These are phyloP conservation scores for Crocuta crocuta DNA, from an alignment of 2,113 vertebrate species.

Conservation along the genomic window DNA sequence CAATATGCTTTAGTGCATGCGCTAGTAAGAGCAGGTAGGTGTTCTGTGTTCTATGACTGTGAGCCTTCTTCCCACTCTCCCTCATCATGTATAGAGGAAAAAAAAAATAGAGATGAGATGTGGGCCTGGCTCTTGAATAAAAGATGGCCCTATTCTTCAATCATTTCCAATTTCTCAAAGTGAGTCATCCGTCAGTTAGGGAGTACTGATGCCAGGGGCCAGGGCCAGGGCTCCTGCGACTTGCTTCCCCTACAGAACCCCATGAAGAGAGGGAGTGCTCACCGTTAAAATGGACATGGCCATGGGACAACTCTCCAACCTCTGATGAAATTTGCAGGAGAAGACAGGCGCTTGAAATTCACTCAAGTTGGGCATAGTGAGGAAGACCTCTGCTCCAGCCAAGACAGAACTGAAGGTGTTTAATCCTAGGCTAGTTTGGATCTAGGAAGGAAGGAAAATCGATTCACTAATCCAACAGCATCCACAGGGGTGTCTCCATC, in stretches of 20 bases:
- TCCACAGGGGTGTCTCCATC: not conserved
- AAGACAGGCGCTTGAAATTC: rapidly evolving
- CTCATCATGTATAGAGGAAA: not conserved
- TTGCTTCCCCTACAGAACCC: not conserved
- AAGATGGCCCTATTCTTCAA: not conserved
- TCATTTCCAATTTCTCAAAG: not conserved
- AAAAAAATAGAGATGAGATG: not conserved
- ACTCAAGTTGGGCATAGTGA: rapidly evolving
- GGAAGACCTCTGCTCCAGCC: not conserved
- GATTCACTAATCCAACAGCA: not conserved
- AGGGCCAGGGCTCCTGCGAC: not conserved
- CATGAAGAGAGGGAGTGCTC: not conserved
- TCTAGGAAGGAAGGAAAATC: constrained; percentile 31
- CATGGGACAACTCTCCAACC: rapidly evolving
- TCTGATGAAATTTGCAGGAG: rapidly evolving
- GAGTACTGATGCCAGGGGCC: not conserved
- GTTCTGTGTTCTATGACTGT: not conserved
- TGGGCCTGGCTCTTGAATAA: not conserved
- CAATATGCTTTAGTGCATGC: not conserved
- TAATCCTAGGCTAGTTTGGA: constrained; percentile 55
- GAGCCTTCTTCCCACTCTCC: not conserved
- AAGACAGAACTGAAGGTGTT: constrained; percentile 59
- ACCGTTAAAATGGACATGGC: not conserved
- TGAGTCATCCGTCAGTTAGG: not conserved
- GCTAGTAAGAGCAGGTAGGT: not conserved